Evolutionary conservation across 2,797 vertebrate species (phyloP), one percentile per base, ranked within the genome.

Genomic region (Hydrophis major): DNA sequence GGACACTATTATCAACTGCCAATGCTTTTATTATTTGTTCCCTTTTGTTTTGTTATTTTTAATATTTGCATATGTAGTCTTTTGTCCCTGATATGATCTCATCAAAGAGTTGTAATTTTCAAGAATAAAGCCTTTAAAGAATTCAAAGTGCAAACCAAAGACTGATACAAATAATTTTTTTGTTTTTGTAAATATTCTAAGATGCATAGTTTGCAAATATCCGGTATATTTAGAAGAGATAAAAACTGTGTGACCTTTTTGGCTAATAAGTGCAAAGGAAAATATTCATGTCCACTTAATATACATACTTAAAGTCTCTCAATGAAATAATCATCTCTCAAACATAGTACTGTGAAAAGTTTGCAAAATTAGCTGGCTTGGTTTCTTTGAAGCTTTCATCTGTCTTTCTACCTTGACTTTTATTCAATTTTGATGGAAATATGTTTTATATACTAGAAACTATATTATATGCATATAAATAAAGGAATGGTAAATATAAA

Each of bases 41-140:
- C 28, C 12, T 66, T 66, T 66, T 69, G n/a, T n/a, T n/a, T 69
- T 69, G 14, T n/a, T n/a, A 32, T 69, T 69, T 32, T 63, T 28
- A 63, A 63, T 63, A 63, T 63, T 28, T 63, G 96, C 69, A 93
- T 93, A 92, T 95, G 96, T 86, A 92, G 83, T 89, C 95, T 37
- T 37, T 37, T 37, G 37, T 2, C 37, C 37, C 91, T 96, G 93
- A 83, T 95, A 83, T 97, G 96, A 96, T 94, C 95, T 96, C 93
- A 97, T 94, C 94, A 96, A 97, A 95, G 96, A 96, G 90, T 91
- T 97, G 96, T 95, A 96, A 96, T 95, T 95, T 95, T 93, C 83
- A 97, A 95, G 94, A 97, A 93, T 93, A 92, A 92, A 92, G 94
- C 93, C 69, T 95, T 87, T 96, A 95, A 96, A 96, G 93, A 95